Conservation (phyloP, 2,113 vertebrate genomes). For the Nyctibius bracteatus region DNA sequence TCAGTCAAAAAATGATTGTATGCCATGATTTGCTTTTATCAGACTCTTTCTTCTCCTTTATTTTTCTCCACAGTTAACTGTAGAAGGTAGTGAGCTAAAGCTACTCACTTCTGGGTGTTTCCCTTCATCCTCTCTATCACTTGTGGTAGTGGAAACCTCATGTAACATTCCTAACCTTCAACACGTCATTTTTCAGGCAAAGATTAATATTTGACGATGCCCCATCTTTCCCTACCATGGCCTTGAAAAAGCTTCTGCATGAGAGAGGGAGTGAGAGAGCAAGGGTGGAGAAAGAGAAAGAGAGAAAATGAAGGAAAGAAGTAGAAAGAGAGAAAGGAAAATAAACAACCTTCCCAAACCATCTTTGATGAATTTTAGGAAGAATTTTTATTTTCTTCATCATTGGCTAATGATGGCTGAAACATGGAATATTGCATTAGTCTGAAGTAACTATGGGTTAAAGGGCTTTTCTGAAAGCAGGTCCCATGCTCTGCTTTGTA, state of each 20-base stretch:
- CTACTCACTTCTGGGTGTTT: not conserved
- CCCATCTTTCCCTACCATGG: not conserved
- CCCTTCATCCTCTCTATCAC: not conserved
- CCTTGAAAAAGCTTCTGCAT: not conserved
- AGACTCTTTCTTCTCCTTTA: not conserved
- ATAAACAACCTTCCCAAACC: not conserved
- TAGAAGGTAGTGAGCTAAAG: not conserved
- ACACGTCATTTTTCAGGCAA: not conserved
- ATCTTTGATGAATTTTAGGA: not conserved
- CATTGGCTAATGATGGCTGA: not conserved
- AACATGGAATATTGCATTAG: not conserved
- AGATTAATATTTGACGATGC: not conserved
- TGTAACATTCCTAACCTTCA: not conserved
- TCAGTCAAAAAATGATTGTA: not conserved
- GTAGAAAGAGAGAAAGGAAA: not conserved
- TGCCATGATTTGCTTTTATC: not conserved
- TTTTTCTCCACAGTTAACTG: not conserved
- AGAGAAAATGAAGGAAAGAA: not conserved
- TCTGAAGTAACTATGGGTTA: not conserved
- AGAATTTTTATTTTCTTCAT: not conserved
- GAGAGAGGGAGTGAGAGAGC: not conserved
- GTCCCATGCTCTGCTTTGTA: not conserved
- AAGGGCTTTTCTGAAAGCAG: not conserved
- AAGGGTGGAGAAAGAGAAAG: not conserved
- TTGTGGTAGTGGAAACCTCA: not conserved